Evolutionary conservation across 2,888 invertebrate species (phyloP).

Genomic region (Scelioninae gen. 1): DNA sequence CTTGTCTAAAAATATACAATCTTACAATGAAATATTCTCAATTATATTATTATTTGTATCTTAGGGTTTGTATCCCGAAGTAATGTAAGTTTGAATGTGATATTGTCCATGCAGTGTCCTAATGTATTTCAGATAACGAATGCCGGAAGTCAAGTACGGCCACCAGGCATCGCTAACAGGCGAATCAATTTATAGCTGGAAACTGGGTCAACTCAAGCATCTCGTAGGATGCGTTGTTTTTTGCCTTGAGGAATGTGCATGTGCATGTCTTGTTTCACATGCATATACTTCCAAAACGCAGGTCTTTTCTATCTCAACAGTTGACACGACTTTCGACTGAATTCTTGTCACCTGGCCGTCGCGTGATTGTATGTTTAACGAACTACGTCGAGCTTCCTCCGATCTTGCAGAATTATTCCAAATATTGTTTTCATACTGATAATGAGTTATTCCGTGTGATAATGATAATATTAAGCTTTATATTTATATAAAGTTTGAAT

Average conservation of each 20-base stretch:
- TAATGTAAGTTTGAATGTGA: conserved; percentile 54
- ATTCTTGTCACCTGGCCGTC: conserved; percentile 19
- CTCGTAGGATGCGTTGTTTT: conserved; percentile 67
- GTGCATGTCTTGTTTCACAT: conserved; percentile 32
- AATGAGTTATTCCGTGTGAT: too few species aligned
- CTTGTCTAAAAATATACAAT: too few species aligned
- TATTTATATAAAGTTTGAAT: too few species aligned
- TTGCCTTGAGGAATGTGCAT: conserved; percentile 47
- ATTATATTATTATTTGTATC: conserved; percentile 34
- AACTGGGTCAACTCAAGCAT: conserved; percentile 68
- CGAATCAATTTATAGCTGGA: conserved; percentile 69
- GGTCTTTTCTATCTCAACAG: not conserved
- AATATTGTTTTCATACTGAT: too few species aligned
- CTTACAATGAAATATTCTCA: too few species aligned
- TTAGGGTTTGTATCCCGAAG: conserved; percentile 10
- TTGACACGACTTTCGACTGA: conserved; percentile 2
- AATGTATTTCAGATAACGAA: conserved; percentile 70
- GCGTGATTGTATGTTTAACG: not conserved
- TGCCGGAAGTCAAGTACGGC: conserved; percentile 67
- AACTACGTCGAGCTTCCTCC: not conserved
- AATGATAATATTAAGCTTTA: too few species aligned
- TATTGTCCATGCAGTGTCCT: conserved; percentile 50
- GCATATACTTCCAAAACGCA: conserved; percentile 16
- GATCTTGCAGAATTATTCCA: too few species aligned
- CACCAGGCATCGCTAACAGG: conserved; percentile 68